Percentiles rank a stretch among this genome's conserved stretches.
These are phyloP conservation scores for Ceratosolen fusciceps DNA, from an alignment of 1,140 invertebrate genomes.

Conservation along the genomic window DNA sequence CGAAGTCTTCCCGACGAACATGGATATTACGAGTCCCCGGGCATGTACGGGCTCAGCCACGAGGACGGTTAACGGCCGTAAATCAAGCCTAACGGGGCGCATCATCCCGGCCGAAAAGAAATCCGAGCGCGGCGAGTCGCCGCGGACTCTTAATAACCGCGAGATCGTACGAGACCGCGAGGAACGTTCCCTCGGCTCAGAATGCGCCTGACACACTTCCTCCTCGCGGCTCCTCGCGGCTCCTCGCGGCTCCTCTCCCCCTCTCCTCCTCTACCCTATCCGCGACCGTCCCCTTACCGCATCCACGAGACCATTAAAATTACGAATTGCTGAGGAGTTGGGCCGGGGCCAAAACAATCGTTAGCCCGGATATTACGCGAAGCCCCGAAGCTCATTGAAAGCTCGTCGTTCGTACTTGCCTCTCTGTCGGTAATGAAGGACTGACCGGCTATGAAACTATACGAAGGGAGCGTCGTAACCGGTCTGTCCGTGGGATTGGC, in stretches of 20 bases:
- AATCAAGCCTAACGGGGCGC: slow-evolving; percentile 13
- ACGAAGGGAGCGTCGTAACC: no score
- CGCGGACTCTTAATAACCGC: not conserved
- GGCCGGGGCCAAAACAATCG: no score
- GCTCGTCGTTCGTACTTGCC: not conserved
- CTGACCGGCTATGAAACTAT: no score
- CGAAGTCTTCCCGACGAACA: not conserved
- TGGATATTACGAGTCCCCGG: not conserved
- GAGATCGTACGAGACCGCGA: not conserved
- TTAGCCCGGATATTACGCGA: no score
- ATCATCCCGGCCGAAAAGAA: slow-evolving; percentile 1
- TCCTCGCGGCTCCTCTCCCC: not conserved
- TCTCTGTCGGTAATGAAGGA: not conserved
- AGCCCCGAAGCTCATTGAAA: no score
- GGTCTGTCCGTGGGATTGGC: no score
- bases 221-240: no score
- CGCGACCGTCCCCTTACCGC: slow-evolving; percentile 48
- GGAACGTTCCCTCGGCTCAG: not conserved
- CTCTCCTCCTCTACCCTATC: no score
- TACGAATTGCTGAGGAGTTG: slow-evolving; percentile 59
- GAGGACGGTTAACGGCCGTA: not conserved
- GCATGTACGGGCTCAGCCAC: not conserved
- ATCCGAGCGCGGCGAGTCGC: not conserved
- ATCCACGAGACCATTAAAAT: slow-evolving; percentile 62
- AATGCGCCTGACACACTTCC: slow-evolving; percentile 8